Evolutionary conservation across 2,797 vertebrate species (phyloP).

Genomic region (Notolepis coatsorum): DNA sequence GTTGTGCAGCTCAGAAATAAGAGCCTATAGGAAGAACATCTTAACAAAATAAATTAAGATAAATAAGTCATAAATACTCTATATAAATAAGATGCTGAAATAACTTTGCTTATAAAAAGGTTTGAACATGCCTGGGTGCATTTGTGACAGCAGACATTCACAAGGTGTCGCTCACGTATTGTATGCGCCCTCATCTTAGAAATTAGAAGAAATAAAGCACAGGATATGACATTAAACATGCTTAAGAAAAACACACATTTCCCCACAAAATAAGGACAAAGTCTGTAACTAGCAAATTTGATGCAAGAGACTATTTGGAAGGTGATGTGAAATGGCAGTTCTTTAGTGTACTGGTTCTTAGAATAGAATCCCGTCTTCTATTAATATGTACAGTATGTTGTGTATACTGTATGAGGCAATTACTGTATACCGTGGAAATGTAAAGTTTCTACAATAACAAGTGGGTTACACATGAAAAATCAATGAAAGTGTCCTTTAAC

Average conservation of each 20-base stretch:
- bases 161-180: slow-evolving; percentile 20
- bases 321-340: slow-evolving; percentile 19
- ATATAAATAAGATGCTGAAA: slow-evolving; percentile 30
- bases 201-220: slow-evolving; percentile 18
- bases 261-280: slow-evolving; percentile 19
- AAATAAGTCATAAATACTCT: slow-evolving; percentile 50
- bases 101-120: slow-evolving; percentile 38
- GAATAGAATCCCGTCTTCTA: slow-evolving; percentile 32
- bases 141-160: slow-evolving; percentile 34
- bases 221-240: slow-evolving; percentile 48
- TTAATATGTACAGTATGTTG: slow-evolving; percentile 1
- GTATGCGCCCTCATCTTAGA: slow-evolving; percentile 22
- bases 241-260: slow-evolving; percentile 35
- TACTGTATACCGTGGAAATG: neutral
- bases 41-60: slow-evolving; percentile 63
- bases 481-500: neutral
- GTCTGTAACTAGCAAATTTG: slow-evolving; percentile 17
- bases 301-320: slow-evolving; percentile 16
- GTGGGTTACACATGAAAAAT: slow-evolving; percentile 24
- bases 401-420: slow-evolving; percentile 29
- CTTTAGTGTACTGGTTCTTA: slow-evolving; percentile 24
- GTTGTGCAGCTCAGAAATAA: slow-evolving; percentile 29
- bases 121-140: slow-evolving; percentile 33
- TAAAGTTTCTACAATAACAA: slow-evolving; percentile 32
- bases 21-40: slow-evolving; percentile 44